Evolutionary conservation across 2,797 vertebrate genomes (phyloP), one percentile per base, ranked within the genome.

Genomic region (Anas flavirostris): DNA sequence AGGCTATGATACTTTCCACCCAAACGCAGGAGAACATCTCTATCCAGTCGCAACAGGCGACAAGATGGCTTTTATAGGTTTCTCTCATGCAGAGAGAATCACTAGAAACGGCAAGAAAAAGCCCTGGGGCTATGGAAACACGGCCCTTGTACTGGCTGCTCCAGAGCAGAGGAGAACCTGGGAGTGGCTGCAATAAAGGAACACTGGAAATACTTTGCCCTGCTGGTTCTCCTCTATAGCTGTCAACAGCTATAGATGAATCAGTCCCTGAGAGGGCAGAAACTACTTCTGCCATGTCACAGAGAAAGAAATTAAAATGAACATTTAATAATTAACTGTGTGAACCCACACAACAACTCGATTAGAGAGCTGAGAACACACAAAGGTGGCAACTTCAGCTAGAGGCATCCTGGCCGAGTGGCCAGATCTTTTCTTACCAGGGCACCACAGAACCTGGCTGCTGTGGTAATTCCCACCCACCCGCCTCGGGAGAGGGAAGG

Each of bases 171-270:
- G 16, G 64, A 58, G 50, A 11, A 39, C 31, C 35, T 83, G 90
- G 95, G 95, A 96, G 96, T 50, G 95, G 91, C 83, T 75, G 91
- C 91, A 95, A 94, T 96, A 96, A 97, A 97, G 70, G 60, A 52
- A 35, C 2, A 7, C 7, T n/a, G 87, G 53, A 60, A 81, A 81
- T 80, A 95, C 94, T 93, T 94, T 96, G 90, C 81, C 91, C 93
- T 62, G 7, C 33, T 67, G 15, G 10, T 81, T 84, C 75, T 69
- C 60, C 72, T 37, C 77, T 29, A 7, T 26, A 59, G 72, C 31
- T 81, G 26, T 80, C 69, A 87, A 81, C n/a, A 82, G 60, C 35
- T 79, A 16, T 76, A 88, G 86, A 79, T 62, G 2, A 93, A 93
- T 76, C 58, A 60, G 93, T 9, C n/a, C 48, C 29, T 0, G 1